Evolutionary conservation across 2,888 invertebrate genomes (phyloP).

Genomic region (Anthrax anthrax): DNA sequence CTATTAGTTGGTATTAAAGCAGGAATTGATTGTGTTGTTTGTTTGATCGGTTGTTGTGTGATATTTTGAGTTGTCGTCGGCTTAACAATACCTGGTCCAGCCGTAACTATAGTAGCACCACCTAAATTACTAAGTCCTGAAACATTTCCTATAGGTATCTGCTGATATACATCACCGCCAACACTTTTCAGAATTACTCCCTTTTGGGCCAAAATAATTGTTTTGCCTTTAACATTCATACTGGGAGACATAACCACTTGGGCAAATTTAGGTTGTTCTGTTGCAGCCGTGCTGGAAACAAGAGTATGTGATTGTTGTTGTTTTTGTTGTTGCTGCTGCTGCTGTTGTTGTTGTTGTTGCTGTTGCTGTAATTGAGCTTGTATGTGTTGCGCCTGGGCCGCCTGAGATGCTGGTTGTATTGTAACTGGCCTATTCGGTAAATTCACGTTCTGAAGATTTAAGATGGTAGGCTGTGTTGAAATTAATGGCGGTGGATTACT

Average conservation of each 20-base stretch:
- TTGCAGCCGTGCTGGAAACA: conserved; percentile 30
- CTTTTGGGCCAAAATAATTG: conserved; percentile 32
- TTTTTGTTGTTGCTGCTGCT: conserved; percentile 9
- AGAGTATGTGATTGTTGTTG: conserved; percentile 26
- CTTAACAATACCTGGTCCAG: conserved; percentile 29
- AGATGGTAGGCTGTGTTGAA: conserved; percentile 25
- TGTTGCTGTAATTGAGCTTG: conserved; percentile 31
- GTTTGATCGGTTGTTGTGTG: conserved; percentile 18
- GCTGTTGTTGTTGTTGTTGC: conserved; percentile 15
- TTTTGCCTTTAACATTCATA: conserved; percentile 29
- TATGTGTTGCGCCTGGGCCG: conserved; percentile 31
- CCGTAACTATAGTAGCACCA: conserved; percentile 21
- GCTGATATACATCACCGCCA: conserved; percentile 33
- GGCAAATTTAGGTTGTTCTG: conserved; percentile 32
- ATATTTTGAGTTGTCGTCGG: conserved; percentile 24
- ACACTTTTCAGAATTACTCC: conserved; percentile 33
- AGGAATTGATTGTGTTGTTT: conserved; percentile 26
- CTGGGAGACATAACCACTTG: conserved; percentile 28
- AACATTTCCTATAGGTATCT: conserved; percentile 33
- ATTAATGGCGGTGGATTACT: conserved; percentile 32
- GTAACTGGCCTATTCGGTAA: conserved; percentile 31
- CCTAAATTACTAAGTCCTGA: conserved; percentile 22
- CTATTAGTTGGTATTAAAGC: conserved; percentile 31
- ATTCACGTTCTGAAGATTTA: conserved; percentile 33
- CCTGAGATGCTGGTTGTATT: conserved; percentile 33